These are phyloP conservation scores for Merodon equestris DNA, from an alignment of 2,888 invertebrate genomes.

Conservation along the genomic window DNA sequence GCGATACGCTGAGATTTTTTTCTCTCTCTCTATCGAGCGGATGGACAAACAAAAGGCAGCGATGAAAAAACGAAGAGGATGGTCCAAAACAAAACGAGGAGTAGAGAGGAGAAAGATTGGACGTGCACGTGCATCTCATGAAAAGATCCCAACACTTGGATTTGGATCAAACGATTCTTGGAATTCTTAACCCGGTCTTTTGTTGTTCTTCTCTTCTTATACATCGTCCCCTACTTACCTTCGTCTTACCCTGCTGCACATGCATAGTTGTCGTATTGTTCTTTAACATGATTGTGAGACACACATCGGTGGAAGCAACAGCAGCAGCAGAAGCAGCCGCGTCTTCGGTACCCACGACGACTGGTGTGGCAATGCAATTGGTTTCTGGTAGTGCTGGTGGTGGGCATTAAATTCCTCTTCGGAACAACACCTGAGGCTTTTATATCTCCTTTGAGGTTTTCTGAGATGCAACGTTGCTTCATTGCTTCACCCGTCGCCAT, in stretches of 20 bases:
- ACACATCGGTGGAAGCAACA: constrained; percentile 42
- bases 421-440: constrained; percentile 68
- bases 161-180: constrained; percentile 68
- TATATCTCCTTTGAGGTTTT: constrained; percentile 54
- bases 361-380: constrained; percentile 68
- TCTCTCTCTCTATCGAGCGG: constrained; percentile 32
- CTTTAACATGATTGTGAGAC: constrained; percentile 54
- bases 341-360: constrained; percentile 23
- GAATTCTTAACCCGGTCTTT: constrained; percentile 69
- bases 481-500: constrained; percentile 50
- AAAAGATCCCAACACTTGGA: constrained; percentile 69
- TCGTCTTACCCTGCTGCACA: neutral
- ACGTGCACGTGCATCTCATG: constrained; percentile 69
- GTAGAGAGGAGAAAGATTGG: constrained; percentile 58
- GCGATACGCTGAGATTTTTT: neutral
- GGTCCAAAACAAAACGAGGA: constrained; percentile 12
- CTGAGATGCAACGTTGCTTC: constrained; percentile 51
- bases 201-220: constrained; percentile 47
- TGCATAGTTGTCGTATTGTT: constrained; percentile 49
- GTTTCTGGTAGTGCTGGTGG: constrained; percentile 68
- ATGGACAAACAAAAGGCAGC: constrained; percentile 60
- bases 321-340: constrained; percentile 13
- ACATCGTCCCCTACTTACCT: neutral
- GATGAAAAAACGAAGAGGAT: constrained; percentile 50
- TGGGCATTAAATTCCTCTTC: constrained; percentile 68